Evolutionary conservation across 2,888 invertebrate species (phyloP).

Genomic region (Dione vanillae): DNA sequence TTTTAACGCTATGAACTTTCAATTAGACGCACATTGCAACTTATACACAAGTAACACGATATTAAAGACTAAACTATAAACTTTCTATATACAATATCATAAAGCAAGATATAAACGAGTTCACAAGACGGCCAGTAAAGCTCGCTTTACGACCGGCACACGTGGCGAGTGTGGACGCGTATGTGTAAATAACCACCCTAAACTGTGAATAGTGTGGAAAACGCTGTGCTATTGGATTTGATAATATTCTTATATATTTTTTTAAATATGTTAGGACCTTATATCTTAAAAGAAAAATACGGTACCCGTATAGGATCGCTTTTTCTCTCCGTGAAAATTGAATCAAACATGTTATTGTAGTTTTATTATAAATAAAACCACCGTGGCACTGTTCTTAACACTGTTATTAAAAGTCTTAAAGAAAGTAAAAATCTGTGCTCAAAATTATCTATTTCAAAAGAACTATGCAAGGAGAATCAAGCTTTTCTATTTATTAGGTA

Average conservation of each 20-base stretch:
- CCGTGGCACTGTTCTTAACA: no score
- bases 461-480: no score
- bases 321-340: no score
- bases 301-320: no score
- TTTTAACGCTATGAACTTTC: neutral
- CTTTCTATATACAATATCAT: constrained; percentile 33
- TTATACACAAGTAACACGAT: neutral
- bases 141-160: constrained; percentile 35
- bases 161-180: constrained; percentile 32
- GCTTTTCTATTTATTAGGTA: no score
- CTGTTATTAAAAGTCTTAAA: no score
- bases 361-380: no score
- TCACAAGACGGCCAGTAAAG: constrained; percentile 33
- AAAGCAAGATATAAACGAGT: constrained; percentile 26
- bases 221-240: neutral
- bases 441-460: no score
- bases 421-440: no score
- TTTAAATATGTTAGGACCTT: neutral
- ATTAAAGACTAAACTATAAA: constrained; percentile 27
- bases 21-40: neutral
- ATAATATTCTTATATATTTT: neutral
- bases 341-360: no score
- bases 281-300: no score
- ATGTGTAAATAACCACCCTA: constrained; percentile 27
- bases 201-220: neutral